Evolutionary conservation across 2,113 vertebrate species (phyloP).

Genomic region (Platycercus adscitus): DNA sequence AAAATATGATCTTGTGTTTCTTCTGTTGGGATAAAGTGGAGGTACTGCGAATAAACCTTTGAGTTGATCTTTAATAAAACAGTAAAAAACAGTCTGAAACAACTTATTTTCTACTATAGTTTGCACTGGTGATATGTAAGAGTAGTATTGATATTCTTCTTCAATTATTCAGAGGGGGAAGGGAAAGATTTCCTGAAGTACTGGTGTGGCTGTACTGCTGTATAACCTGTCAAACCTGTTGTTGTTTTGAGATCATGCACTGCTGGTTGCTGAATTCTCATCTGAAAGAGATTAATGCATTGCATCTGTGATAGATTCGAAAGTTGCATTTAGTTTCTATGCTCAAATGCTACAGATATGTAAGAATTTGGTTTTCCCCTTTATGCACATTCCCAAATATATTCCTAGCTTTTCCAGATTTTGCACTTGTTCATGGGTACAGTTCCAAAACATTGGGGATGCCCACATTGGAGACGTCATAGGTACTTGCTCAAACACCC

Average conservation of each 20-base stretch:
- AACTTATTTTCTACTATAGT: background rate
- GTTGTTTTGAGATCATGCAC: background rate
- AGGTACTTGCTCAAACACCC: background rate
- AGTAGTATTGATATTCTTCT: background rate
- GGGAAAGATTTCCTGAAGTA: background rate
- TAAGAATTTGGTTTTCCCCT: background rate
- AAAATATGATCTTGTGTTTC: background rate
- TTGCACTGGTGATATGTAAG: background rate
- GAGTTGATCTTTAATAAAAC: slow-evolving; percentile 23
- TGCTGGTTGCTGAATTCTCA: background rate
- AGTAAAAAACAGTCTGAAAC: background rate
- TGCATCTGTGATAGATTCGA: background rate
- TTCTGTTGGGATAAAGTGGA: background rate
- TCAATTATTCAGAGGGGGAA: background rate
- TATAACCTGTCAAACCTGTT: background rate
- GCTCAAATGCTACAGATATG: background rate
- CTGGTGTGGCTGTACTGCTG: background rate
- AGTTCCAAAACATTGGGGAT: background rate
- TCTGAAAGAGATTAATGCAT: background rate
- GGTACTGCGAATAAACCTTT: background rate
- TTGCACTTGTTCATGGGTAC: background rate
- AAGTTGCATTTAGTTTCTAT: background rate
- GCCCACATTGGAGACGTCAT: background rate
- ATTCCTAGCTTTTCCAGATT: background rate
- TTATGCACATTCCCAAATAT: background rate